Conservation (phyloP, 2,113 vertebrate species). For the Channa argus region DNA sequence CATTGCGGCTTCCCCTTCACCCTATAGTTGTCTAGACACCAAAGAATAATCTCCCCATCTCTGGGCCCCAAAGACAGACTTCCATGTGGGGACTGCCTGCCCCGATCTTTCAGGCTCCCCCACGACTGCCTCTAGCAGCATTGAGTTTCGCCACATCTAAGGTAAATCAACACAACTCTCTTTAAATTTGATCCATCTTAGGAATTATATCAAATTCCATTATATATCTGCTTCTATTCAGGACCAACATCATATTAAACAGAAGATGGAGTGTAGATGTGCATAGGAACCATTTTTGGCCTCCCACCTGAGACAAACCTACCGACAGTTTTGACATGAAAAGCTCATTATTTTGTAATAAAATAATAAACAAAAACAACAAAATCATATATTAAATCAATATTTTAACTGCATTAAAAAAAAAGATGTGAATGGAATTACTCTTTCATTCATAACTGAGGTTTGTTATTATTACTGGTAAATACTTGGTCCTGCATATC, state of each 20-base stretch:
- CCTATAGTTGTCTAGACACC: constrained; percentile 64
- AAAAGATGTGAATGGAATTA: not conserved
- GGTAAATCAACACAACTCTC: constrained; percentile 46
- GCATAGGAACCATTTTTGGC: constrained; percentile 35
- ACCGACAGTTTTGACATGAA: not conserved
- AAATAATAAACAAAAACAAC: not conserved
- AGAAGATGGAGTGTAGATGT: constrained; percentile 9
- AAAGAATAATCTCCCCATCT: constrained; percentile 56
- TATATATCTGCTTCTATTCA: constrained; percentile 52
- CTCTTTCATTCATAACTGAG: too few relatives aligned
- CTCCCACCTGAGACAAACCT: not conserved
- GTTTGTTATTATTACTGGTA: too few relatives aligned
- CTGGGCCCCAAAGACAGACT: constrained; percentile 61
- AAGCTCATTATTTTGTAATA: not conserved
- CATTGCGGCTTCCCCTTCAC: constrained; percentile 32
- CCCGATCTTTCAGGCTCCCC: constrained; percentile 25
- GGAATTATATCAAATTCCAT: constrained; percentile 43
- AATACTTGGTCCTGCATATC: not conserved
- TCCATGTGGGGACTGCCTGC: constrained; percentile 35
- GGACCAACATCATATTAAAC: constrained; percentile 49
- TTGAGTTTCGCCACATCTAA: constrained; percentile 64
- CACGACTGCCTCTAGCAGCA: constrained; percentile 21
- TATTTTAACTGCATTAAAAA: too few relatives aligned
- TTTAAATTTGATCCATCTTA: constrained; percentile 52
- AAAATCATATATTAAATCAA: too few relatives aligned